Conservation (phyloP, 2,113 vertebrate genomes). For the Sander vitreus region DNA sequence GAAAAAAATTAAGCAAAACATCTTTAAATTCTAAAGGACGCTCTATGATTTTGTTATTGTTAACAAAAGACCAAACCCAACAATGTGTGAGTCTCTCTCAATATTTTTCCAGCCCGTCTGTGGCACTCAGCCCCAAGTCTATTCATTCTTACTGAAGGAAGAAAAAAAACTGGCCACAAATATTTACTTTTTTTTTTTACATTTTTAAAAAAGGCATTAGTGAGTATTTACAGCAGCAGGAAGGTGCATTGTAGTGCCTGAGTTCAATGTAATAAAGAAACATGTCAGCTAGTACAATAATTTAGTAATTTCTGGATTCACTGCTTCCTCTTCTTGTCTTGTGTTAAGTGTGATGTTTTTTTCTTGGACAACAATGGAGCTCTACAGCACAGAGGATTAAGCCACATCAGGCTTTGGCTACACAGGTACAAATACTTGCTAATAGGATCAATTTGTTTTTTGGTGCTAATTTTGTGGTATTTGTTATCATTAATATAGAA, state of each 20-base stretch:
- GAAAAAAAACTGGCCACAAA: not conserved
- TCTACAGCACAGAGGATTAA: not conserved
- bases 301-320: not conserved
- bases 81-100: not conserved
- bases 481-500: not conserved
- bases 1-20: not conserved
- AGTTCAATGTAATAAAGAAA: not conserved
- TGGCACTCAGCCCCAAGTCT: not conserved
- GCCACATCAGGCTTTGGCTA: not conserved
- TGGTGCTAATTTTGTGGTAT: not conserved
- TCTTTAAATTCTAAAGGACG: not conserved
- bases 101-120: not conserved
- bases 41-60: not conserved
- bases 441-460: not conserved
- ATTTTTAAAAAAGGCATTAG: not conserved
- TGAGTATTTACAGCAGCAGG: not conserved
- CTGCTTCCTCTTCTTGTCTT: not conserved
- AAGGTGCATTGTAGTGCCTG: not conserved
- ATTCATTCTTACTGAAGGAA: not conserved
- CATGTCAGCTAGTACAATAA: not conserved
- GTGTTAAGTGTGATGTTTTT: not conserved
- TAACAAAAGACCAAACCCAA: constrained; percentile 3
- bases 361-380: not conserved
- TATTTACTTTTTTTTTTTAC: not conserved
- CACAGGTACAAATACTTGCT: not conserved